phyloP scores from a whole-genome alignment of 2,888 invertebrate genomes.

The Macaria liturata region DNA sequence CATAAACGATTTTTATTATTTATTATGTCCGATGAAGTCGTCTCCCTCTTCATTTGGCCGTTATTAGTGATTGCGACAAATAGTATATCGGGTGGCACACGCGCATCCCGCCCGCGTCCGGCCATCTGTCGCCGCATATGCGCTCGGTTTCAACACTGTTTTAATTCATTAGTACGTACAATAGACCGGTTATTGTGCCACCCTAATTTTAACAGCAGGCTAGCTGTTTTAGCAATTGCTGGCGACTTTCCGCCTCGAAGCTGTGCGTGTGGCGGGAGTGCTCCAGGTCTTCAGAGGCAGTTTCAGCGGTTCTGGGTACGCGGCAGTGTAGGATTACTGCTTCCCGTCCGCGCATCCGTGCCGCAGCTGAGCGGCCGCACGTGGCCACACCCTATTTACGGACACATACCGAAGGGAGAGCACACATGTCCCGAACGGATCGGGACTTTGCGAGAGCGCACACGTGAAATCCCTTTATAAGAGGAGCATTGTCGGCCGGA shows the following conservation, averaged over 20 bases:
- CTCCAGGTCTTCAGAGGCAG: constrained; percentile 41
- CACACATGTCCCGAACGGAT: constrained; percentile 82
- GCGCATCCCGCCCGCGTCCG: constrained; percentile 70
- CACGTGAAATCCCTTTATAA: constrained; percentile 83
- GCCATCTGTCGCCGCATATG: constrained; percentile 81
- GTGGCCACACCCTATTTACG: constrained; percentile 83
- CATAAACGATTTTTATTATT: constrained; percentile 39
- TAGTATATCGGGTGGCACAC: constrained; percentile 68
- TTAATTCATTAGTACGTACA: constrained; percentile 77
- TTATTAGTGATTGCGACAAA: constrained; percentile 71
- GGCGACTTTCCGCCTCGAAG: neutral
- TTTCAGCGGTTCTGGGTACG: constrained; percentile 63
- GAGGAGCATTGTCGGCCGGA: constrained; percentile 75
- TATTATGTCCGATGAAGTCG: constrained; percentile 41
- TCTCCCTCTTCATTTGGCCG: constrained; percentile 48
- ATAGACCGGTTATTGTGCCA: constrained; percentile 60
- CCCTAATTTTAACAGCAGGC: constrained; percentile 44
- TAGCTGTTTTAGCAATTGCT: constrained; percentile 9
- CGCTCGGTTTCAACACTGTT: constrained; percentile 71
- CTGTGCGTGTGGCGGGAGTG: constrained; percentile 5
- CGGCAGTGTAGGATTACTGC: constrained; percentile 77
- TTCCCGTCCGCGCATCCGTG: constrained; percentile 81
- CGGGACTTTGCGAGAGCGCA: constrained; percentile 78
- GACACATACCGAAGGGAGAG: constrained; percentile 78
- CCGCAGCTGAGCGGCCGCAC: constrained; percentile 81